These are phyloP conservation scores for Samia ricini DNA, from an alignment of 1,140 invertebrate species.

Conservation along the genomic window DNA sequence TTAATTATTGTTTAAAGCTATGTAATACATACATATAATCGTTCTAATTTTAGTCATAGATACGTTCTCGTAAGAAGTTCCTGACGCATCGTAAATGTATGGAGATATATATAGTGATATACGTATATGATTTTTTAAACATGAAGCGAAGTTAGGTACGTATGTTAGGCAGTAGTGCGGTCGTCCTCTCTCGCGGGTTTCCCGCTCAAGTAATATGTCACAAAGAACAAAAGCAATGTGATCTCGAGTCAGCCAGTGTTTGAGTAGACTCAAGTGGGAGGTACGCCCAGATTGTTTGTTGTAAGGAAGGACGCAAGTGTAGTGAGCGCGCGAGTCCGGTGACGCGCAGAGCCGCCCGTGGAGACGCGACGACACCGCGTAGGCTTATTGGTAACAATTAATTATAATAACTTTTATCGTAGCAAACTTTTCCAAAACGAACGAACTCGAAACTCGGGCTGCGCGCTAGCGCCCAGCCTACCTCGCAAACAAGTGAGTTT, in stretches of 20 bases:
- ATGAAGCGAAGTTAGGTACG: constrained; percentile 71
- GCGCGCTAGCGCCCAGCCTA: constrained; percentile 80
- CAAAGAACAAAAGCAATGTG: neutral
- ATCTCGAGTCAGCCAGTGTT: constrained; percentile 13
- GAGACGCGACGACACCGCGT: constrained; percentile 74
- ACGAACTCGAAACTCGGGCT: constrained; percentile 83
- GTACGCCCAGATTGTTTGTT: too few relatives aligned
- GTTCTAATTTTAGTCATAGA: constrained; percentile 78
- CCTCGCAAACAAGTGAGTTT: constrained; percentile 85
- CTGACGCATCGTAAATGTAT: constrained; percentile 77
- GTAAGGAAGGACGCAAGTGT: neutral
- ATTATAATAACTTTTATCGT: constrained; percentile 76
- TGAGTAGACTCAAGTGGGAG: constrained; percentile 12
- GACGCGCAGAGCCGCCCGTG: constrained; percentile 49
- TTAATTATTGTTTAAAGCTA: constrained; percentile 79
- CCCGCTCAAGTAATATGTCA: constrained; percentile 21
- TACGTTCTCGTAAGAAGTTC: constrained; percentile 79
- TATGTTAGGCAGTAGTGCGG: constrained; percentile 75
- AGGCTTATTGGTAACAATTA: constrained; percentile 76
- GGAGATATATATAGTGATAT: constrained; percentile 75
- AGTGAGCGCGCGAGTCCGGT: neutral
- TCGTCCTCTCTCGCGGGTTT: constrained; percentile 62
- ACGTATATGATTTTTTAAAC: constrained; percentile 77
- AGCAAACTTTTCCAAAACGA: constrained; percentile 83
- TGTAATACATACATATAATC: constrained; percentile 80